Conservation (phyloP, 2,797 vertebrate genomes). For the Morelia viridis region DNA sequence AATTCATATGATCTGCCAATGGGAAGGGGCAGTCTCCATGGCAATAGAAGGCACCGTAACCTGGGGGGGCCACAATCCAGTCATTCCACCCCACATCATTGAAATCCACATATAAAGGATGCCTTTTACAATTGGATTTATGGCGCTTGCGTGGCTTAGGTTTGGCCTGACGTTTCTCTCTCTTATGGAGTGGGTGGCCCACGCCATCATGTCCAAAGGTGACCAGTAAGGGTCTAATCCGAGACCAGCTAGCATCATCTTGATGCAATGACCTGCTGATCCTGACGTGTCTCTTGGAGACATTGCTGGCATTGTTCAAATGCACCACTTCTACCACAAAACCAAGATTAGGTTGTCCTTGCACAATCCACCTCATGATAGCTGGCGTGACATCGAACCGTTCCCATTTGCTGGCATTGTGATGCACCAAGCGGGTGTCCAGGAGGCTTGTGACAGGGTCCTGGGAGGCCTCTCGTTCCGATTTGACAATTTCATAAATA, state of each 20-base stretch:
- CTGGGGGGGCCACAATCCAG: slow-evolving; percentile 98
- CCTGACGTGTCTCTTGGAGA: slow-evolving; percentile 87
- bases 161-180: slow-evolving; percentile 91
- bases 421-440: slow-evolving; percentile 94
- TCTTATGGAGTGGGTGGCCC: slow-evolving; percentile 87
- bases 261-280: slow-evolving; percentile 94
- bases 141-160: slow-evolving; percentile 89
- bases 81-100: slow-evolving; percentile 99
- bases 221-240: slow-evolving; percentile 91
- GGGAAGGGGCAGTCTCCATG: slow-evolving; percentile 98
- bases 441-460: slow-evolving; percentile 89
- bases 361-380: slow-evolving; percentile 88
- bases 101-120: slow-evolving; percentile 97
- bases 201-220: slow-evolving; percentile 95
- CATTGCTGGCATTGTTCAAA: slow-evolving; percentile 75
- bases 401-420: slow-evolving; percentile 93
- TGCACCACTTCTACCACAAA: slow-evolving; percentile 95
- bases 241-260: slow-evolving; percentile 90
- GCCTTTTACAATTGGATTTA: slow-evolving; percentile 92
- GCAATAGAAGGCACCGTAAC: slow-evolving; percentile 98
- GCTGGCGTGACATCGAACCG: slow-evolving; percentile 96
- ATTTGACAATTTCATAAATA: slow-evolving; percentile 96
- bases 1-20: slow-evolving; percentile 96
- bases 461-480: slow-evolving; percentile 72
- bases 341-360: slow-evolving; percentile 89